Base-by-base conservation (phyloP, 2,113 vertebrate genomes). In the Myrmophylax atrothorax region DNA sequence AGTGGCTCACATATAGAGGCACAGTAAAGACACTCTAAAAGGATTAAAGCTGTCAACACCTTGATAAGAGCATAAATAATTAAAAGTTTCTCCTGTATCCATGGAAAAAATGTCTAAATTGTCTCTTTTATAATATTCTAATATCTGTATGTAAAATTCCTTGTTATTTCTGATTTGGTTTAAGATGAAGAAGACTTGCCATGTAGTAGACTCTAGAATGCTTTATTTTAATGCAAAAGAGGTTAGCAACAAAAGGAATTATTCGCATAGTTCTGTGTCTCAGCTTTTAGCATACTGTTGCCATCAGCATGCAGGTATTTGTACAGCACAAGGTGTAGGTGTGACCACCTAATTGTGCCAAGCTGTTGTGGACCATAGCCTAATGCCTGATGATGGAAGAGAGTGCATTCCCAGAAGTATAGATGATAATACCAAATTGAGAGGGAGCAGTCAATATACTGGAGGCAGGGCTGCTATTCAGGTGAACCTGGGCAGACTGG, bases 201-300 rank as follows among this genome's bases (percentile, higher is more conserved):
- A 60, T 4, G 1, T 37, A 52, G 60, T 62, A 89, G 67, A 69
- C 23, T 44, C 22, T 68, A 47, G n/a, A 66, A 73, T 66, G 26
- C 22, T 56, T 64, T 53, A 46, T 77, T 95, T 89, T 60, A 91
- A 38, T 42, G 28, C 44, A 77, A 79, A 88, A 84, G 47, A 78
- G 8, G 18, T 31, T 85, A 44, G 14, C 44, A 78, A 44, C 33
- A 59, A 55, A 74, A 87, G 15, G 29, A 59, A 78, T 90, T 94
- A 18, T 64, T 70, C 74, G 68, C 66, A 28, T 33, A 77, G 15
- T 79, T 44, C 37, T 35, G 9, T 35, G 12, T 28, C 29, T 77
- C 14, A 52, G 46, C 33, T 88, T 49, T 66, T 47, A 79, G 28
- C 15, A 46, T 40, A 62, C 31, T 35, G 14, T 38, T 79, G 26